These are phyloP conservation scores for Ophioninae sp. DNA, from an alignment of 2,888 invertebrate species.

Conservation along the genomic window DNA sequence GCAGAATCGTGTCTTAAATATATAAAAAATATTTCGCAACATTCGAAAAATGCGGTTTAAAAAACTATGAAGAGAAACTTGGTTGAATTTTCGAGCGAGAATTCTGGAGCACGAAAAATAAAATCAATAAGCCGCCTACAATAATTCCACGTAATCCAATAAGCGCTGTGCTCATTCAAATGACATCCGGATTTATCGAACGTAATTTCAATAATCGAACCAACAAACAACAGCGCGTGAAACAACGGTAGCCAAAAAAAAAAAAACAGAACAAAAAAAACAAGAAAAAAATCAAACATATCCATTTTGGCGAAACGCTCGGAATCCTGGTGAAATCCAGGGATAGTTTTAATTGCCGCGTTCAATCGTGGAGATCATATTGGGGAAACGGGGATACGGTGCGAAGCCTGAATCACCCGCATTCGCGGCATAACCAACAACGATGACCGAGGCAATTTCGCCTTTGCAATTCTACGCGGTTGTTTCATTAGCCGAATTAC, in stretches of 20 bases:
- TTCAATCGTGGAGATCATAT: conserved; percentile 10
- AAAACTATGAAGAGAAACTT: too few species aligned
- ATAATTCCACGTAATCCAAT: neutral
- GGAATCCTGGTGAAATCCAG: neutral
- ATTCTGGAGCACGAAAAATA: neutral
- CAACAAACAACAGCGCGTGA: neutral
- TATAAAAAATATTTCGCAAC: too few species aligned
- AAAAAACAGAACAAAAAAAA: conserved; percentile 27
- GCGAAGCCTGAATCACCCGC: conserved; percentile 1
- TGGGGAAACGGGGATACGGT: neutral
- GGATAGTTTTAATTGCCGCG: conserved; percentile 14
- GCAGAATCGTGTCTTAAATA: too few species aligned
- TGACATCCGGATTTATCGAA: neutral
- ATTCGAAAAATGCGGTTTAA: too few species aligned
- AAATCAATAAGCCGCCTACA: neutral
- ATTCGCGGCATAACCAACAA: conserved; percentile 2
- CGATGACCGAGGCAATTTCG: conserved; percentile 36
- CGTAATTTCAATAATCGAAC: neutral
- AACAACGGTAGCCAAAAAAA: conserved; percentile 14
- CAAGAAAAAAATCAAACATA: neutral
- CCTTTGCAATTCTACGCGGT: conserved; percentile 10
- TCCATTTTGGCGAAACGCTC: neutral
- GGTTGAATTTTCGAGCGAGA: too few species aligned
- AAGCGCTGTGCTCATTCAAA: neutral
- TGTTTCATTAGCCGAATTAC: conserved; percentile 33